These are phyloP conservation scores for Paraplagusia blochii DNA, from an alignment of 2,113 vertebrate species.

Conservation along the genomic window DNA sequence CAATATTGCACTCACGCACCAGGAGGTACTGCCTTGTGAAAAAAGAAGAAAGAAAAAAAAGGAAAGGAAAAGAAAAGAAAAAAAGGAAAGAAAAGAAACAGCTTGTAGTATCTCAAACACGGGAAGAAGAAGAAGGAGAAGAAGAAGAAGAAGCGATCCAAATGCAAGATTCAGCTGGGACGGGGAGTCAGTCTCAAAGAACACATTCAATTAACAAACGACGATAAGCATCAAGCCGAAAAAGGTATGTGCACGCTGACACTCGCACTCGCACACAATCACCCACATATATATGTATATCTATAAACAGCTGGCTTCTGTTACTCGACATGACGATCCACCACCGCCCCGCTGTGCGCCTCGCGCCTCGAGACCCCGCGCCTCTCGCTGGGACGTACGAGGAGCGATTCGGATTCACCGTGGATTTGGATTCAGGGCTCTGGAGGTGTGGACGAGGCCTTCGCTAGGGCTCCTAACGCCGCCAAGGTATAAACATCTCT, in stretches of 20 bases:
- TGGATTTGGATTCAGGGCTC: conserved; percentile 61
- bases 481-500: conserved; percentile 67
- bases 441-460: conserved; percentile 61
- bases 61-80: conserved; percentile 41
- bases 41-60: conserved; percentile 26
- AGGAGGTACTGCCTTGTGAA: conserved; percentile 64
- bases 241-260: conserved; percentile 40
- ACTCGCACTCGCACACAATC: conserved; percentile 49
- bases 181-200: conserved; percentile 62
- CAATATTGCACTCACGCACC: conserved; percentile 72
- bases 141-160: conserved; percentile 43
- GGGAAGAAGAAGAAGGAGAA: conserved; percentile 19
- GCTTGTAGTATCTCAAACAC: conserved; percentile 65
- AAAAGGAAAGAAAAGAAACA: conserved; percentile 14
- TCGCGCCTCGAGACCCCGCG: conserved; percentile 59
- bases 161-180: conserved; percentile 62
- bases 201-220: conserved; percentile 72
- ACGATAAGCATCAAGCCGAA: conserved; percentile 70
- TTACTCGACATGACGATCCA: conserved; percentile 66
- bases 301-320: conserved; percentile 77
- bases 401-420: conserved; percentile 57
- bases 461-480: conserved; percentile 63
- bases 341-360: conserved; percentile 64
- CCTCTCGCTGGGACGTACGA: conserved; percentile 57
- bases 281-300: conserved; percentile 72